These are phyloP conservation scores for Agrotis ipsilon DNA, from an alignment of 2,888 invertebrate genomes.

Conservation along the genomic window DNA sequence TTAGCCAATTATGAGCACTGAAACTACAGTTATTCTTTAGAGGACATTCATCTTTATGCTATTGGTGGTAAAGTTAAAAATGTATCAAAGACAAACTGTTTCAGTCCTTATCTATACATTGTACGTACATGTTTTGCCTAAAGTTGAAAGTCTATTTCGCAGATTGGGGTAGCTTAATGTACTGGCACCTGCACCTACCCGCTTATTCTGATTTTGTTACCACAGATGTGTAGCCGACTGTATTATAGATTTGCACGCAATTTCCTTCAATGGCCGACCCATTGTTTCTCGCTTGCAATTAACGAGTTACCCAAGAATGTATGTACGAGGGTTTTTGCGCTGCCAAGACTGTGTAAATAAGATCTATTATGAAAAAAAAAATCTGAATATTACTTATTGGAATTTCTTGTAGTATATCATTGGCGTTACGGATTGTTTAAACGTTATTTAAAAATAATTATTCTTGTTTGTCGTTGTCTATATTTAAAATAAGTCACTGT, in stretches of 20 bases:
- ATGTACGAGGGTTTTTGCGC: constrained; percentile 19
- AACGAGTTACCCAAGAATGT: constrained; percentile 14
- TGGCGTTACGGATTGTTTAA: constrained; percentile 34
- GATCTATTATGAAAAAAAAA: constrained; percentile 37
- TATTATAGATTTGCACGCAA: constrained; percentile 27
- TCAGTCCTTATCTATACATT: too few relatives aligned
- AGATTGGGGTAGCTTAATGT: too few relatives aligned
- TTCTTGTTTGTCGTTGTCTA: constrained; percentile 16
- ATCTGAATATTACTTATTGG: constrained; percentile 31
- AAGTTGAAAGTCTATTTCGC: too few relatives aligned
- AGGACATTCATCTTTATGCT: too few relatives aligned
- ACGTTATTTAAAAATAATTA: constrained; percentile 9
- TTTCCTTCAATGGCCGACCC: constrained; percentile 7
- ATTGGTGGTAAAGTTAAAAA: too few relatives aligned
- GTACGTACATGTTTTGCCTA: too few relatives aligned
- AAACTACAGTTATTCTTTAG: too few relatives aligned
- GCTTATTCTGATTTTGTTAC: neutral
- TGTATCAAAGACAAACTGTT: too few relatives aligned
- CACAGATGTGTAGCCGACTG: neutral
- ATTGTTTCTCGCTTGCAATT: constrained; percentile 14
- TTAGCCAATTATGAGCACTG: too few relatives aligned
- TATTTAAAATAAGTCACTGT: constrained; percentile 13
- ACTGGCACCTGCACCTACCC: too few relatives aligned
- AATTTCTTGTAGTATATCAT: constrained; percentile 19
- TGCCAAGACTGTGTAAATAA: constrained; percentile 52